These are phyloP conservation scores for Esox masquinongy DNA, from an alignment of 2,797 vertebrate species.

Conservation along the genomic window DNA sequence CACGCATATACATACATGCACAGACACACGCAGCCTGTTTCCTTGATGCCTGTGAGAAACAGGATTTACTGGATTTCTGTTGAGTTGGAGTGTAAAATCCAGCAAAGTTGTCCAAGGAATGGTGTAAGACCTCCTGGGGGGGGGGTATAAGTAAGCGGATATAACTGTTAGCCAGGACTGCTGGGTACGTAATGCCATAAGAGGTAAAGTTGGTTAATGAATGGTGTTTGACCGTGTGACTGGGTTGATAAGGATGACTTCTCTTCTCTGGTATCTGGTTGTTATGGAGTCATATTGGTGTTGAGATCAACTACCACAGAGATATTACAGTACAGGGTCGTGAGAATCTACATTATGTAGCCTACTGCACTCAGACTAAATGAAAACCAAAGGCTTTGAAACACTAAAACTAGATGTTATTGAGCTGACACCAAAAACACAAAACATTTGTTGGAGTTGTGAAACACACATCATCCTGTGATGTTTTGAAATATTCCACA, in stretches of 20 bases:
- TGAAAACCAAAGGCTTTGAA: too few relatives aligned
- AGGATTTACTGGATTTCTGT: constrained; percentile 12
- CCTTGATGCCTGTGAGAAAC: neutral
- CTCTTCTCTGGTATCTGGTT: neutral
- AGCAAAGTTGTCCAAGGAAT: constrained; percentile 19
- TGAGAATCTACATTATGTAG: too few relatives aligned
- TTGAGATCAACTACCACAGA: neutral
- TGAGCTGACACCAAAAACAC: too few relatives aligned
- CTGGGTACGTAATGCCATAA: neutral
- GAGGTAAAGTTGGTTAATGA: neutral
- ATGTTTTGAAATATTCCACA: too few relatives aligned
- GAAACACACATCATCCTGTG: too few relatives aligned
- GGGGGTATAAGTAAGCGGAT: neutral
- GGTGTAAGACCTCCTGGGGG: constrained; percentile 14
- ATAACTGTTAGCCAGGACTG: neutral
- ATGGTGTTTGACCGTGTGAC: neutral
- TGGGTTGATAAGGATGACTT: neutral
- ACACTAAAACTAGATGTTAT: too few relatives aligned
- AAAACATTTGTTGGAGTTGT: too few relatives aligned
- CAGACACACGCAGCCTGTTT: neutral
- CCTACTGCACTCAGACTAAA: too few relatives aligned
- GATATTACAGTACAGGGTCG: neutral
- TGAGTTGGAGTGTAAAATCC: constrained; percentile 5
- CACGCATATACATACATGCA: neutral
- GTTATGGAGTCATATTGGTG: neutral